These are phyloP conservation scores for Drosophila miranda DNA, from an alignment of 1,140 invertebrate genomes.

Conservation along the genomic window DNA sequence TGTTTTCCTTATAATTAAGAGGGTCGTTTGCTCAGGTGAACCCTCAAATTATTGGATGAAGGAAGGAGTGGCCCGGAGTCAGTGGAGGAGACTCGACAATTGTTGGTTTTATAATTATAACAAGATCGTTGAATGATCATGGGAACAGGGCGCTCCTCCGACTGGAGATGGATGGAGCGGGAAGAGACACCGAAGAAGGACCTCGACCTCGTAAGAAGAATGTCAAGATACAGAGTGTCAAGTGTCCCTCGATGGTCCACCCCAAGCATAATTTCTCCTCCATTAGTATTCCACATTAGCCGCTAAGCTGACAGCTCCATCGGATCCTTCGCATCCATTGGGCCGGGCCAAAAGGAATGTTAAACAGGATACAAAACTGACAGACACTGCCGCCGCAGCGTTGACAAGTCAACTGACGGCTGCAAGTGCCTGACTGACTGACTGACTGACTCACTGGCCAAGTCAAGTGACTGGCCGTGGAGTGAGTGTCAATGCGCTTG, in stretches of 20 bases:
- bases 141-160: slow-evolving; percentile 20
- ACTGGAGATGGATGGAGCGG: slow-evolving; percentile 16
- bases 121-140: slow-evolving; percentile 44
- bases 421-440: slow-evolving; percentile 38
- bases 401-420: slow-evolving; percentile 66
- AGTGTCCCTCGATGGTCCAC: too few relatives aligned
- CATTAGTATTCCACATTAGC: slow-evolving; percentile 71
- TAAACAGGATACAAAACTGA: slow-evolving; percentile 69
- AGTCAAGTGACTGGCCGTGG: neutral
- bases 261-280: slow-evolving; percentile 12
- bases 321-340: slow-evolving; percentile 1
- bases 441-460: slow-evolving; percentile 35
- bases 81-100: slow-evolving; percentile 37
- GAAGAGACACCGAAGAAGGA: neutral
- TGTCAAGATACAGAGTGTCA: too few relatives aligned
- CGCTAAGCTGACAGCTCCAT: slow-evolving; percentile 52
- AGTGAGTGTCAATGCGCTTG: slow-evolving; percentile 58
- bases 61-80: slow-evolving; percentile 26
- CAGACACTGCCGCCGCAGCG: slow-evolving; percentile 45
- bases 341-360: slow-evolving; percentile 13
- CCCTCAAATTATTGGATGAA: slow-evolving; percentile 58
- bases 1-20: slow-evolving; percentile 66
- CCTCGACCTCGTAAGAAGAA: neutral
- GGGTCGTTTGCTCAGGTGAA: slow-evolving; percentile 65
- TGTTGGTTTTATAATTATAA: slow-evolving; percentile 53